Evolutionary conservation across 2,113 vertebrate genomes (phyloP).

Genomic region (Syrrhaptes paradoxus): DNA sequence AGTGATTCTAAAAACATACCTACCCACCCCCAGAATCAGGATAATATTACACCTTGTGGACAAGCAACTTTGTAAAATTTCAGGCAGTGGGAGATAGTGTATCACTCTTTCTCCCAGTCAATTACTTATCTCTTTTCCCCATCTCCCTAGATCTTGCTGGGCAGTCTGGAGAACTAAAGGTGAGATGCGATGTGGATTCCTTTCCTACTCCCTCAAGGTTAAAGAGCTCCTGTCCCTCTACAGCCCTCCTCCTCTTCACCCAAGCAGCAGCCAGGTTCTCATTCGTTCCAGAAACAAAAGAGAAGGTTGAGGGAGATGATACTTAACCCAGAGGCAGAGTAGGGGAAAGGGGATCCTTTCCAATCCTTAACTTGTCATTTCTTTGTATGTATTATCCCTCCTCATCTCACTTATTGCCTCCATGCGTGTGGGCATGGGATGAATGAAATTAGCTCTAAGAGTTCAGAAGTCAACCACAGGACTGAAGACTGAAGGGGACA

Average conservation of each 20-base stretch:
- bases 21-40: not conserved
- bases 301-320: rapidly evolving
- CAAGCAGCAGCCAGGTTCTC: rapidly evolving
- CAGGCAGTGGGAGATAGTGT: rapidly evolving
- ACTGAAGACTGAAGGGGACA: not conserved
- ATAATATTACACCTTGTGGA: not conserved
- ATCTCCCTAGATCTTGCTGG: not conserved
- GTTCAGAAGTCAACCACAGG: not conserved
- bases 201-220: not conserved
- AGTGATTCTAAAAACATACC: not conserved
- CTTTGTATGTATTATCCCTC: not conserved
- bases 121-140: not conserved
- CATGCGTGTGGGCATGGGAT: too few species aligned
- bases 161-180: not conserved
- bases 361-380: not conserved
- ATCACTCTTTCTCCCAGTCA: not conserved
- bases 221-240: not conserved
- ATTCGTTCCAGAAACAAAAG: not conserved
- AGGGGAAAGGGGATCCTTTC: not conserved
- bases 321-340: not conserved
- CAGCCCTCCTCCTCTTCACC: not conserved
- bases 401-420: not conserved
- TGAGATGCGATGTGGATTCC: not conserved
- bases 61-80: not conserved
- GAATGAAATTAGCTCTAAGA: not conserved